Conservation (phyloP, 2,797 vertebrate genomes). For the Chromobotia macracanthus region DNA sequence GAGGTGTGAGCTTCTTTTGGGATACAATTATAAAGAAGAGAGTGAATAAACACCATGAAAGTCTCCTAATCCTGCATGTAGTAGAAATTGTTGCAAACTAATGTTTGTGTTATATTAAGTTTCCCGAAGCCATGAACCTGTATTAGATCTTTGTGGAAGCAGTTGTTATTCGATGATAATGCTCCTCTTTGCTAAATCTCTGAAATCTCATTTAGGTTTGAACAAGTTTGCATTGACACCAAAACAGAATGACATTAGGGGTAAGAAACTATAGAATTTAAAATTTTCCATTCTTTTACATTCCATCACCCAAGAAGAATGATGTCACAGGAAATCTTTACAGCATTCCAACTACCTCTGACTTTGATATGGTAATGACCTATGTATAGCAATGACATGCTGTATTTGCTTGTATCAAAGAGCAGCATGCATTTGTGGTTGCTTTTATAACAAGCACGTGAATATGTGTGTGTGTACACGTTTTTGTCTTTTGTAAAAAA, state of each 20-base stretch:
- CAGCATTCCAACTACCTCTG: slow-evolving; percentile 61
- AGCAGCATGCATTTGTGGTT: slow-evolving; percentile 54
- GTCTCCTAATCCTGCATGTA: too few relatives aligned
- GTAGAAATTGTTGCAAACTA: too few relatives aligned
- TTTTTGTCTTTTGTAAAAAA: slow-evolving; percentile 35
- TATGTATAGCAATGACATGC: slow-evolving; percentile 42
- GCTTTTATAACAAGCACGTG: slow-evolving; percentile 47
- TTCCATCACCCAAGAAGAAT: background rate
- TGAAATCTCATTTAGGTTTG: background rate
- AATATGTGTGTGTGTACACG: slow-evolving; percentile 17
- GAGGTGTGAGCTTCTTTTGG: background rate
- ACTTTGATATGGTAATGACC: slow-evolving; percentile 76
- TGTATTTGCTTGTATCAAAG: slow-evolving; percentile 56
- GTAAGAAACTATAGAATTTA: background rate
- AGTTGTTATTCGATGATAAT: background rate
- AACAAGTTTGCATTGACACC: background rate
- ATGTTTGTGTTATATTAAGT: too few relatives aligned
- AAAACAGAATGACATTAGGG: background rate
- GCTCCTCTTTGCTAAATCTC: background rate
- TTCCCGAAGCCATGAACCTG: too few relatives aligned
- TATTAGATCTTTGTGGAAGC: background rate
- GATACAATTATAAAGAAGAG: background rate
- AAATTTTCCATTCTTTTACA: background rate
- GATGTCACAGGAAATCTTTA: background rate
- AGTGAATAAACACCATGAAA: too few relatives aligned